Evolutionary conservation across 1,140 invertebrate species (phyloP).

Genomic region (Cherax quadricarinatus): DNA sequence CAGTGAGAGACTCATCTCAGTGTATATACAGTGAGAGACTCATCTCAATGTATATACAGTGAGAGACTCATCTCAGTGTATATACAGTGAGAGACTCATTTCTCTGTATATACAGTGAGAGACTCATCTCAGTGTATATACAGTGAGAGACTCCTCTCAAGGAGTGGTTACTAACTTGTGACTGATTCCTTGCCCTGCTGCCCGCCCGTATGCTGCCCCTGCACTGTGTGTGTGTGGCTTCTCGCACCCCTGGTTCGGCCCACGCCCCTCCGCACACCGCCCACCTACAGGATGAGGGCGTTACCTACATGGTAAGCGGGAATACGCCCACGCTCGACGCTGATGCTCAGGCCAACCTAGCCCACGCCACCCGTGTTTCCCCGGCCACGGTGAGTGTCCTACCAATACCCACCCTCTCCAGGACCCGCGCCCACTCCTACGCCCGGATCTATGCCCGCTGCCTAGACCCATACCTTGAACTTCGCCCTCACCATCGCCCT

Average conservation of each 20-base stretch:
- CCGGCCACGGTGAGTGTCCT: constrained; percentile 88
- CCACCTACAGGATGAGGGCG: constrained; percentile 71
- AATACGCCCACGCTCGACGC: constrained; percentile 74
- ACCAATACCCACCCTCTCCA: not conserved
- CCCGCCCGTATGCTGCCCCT: constrained; percentile 40
- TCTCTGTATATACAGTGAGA: no score
- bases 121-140: no score
- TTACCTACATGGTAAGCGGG: constrained; percentile 73
- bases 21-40: no score
- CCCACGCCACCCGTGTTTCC: constrained; percentile 90
- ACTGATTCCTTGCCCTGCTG: not conserved
- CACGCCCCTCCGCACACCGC: no score
- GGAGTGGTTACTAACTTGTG: not conserved
- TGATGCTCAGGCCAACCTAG: constrained; percentile 82
- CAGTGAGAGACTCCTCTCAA: no score
- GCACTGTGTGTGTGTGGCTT: constrained; percentile 4
- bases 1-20: no score
- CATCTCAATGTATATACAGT: no score
- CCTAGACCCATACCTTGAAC: no score
- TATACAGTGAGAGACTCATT: no score
- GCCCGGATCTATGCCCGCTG: no score
- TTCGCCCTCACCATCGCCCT: no score
- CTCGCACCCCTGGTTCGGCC: not conserved
- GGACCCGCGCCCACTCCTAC: not conserved
- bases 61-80: no score